phyloP scores from a whole-genome alignment of 2,113 vertebrate genomes.

The Psettodes erumei region DNA sequence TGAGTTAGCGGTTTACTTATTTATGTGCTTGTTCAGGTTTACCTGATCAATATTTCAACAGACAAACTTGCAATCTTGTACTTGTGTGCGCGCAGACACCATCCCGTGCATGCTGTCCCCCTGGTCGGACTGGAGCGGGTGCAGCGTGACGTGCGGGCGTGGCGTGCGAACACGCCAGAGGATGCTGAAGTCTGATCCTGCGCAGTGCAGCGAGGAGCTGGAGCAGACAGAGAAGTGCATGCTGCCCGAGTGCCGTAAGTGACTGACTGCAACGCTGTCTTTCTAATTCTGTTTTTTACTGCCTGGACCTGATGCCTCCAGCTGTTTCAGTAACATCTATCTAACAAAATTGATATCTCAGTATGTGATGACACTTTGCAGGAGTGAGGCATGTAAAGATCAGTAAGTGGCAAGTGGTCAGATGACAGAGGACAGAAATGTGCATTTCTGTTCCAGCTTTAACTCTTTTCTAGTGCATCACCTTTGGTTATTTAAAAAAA shows the following conservation, averaged over 20 bases:
- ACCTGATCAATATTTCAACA: not conserved
- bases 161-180: constrained; percentile 89
- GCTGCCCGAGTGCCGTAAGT: constrained; percentile 95
- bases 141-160: constrained; percentile 93
- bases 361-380: not conserved
- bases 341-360: too few species aligned
- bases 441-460: too few species aligned
- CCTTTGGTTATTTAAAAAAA: not conserved
- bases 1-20: constrained; percentile 81
- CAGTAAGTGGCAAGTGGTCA: not conserved
- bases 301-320: not conserved
- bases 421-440: not conserved
- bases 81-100: constrained; percentile 80
- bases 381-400: too few species aligned
- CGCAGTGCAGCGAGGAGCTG: constrained; percentile 91
- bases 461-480: not conserved
- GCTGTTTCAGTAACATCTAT: not conserved
- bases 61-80: not conserved
- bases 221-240: constrained; percentile 96
- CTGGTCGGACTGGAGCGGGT: constrained; percentile 96
- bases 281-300: not conserved
- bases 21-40: not conserved
- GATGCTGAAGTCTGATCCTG: constrained; percentile 93
- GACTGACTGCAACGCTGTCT: too few species aligned
- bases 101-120: constrained; percentile 92